phyloP scores from a whole-genome alignment of 1,140 invertebrate species.

The Pseudomyrmex pallidus region DNA sequence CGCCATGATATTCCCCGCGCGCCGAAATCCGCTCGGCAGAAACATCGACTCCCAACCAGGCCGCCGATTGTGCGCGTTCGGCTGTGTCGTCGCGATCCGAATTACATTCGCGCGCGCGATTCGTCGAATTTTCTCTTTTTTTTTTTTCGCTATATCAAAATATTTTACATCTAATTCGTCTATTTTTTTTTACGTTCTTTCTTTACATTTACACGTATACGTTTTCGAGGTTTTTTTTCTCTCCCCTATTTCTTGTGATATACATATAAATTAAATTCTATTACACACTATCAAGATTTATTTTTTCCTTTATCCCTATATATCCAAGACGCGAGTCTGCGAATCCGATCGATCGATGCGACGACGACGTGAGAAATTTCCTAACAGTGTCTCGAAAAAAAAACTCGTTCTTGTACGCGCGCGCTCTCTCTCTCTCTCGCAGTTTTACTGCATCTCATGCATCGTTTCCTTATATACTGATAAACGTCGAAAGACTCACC shows the following conservation, averaged over 20 bases:
- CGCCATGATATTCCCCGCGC: not conserved
- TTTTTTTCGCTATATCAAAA: constrained; percentile 12
- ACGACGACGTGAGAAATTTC: not conserved
- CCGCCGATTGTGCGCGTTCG: not conserved
- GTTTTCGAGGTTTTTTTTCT: not conserved
- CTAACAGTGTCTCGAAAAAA: not conserved
- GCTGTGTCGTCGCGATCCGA: not conserved
- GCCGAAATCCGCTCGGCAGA: not conserved
- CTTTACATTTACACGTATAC: not conserved
- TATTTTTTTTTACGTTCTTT: not conserved
- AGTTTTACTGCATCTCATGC: no score
- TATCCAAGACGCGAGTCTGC: not conserved
- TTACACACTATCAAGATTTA: no score
- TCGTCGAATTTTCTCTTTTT: not conserved
- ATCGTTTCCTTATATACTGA: no score
- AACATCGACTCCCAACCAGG: not conserved
- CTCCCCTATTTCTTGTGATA: no score
- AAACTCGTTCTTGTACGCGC: constrained; percentile 25
- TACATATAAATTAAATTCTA: no score
- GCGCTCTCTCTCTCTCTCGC: no score
- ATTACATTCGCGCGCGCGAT: not conserved
- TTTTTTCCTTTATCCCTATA: not conserved
- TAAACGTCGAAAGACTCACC: no score
- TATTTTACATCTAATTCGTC: constrained; percentile 3
- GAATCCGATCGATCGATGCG: not conserved